Evolutionary conservation across 2,113 vertebrate species (phyloP).

Genomic region (Periophthalmodon schlosseri): DNA sequence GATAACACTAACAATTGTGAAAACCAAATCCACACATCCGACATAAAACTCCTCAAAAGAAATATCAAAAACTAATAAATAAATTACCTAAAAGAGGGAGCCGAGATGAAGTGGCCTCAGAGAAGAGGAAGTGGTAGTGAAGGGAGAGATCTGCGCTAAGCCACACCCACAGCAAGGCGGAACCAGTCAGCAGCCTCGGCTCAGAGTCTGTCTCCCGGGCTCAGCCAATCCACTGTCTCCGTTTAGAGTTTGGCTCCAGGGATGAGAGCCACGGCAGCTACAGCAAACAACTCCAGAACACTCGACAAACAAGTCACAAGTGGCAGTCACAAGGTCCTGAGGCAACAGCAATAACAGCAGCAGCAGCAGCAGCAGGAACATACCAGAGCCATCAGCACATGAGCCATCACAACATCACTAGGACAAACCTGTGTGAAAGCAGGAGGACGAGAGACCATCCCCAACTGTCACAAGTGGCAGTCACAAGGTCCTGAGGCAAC

Average conservation of each 20-base stretch:
- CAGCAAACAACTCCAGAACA: neutral
- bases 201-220: neutral
- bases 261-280: neutral
- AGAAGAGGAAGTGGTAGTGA: neutral
- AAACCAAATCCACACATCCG: neutral
- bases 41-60: neutral
- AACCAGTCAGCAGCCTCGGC: neutral
- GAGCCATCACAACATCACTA: neutral
- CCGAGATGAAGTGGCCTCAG: neutral
- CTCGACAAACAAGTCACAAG: constrained; percentile 12
- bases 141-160: neutral
- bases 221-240: neutral
- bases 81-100: neutral
- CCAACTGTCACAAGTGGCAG: constrained; percentile 2
- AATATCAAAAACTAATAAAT: neutral
- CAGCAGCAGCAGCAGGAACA: neutral
- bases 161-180: neutral
- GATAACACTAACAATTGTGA: neutral
- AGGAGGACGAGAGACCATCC: too few relatives aligned
- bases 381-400: neutral
- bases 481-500: neutral
- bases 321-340: constrained; percentile 1
- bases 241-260: neutral
- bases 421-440: neutral
- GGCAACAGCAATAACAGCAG: neutral